Percentiles rank a stretch among this genome's conserved stretches.
phyloP scores from a whole-genome alignment of 2,888 invertebrate genomes.

The Liodrosophila aerea region DNA sequence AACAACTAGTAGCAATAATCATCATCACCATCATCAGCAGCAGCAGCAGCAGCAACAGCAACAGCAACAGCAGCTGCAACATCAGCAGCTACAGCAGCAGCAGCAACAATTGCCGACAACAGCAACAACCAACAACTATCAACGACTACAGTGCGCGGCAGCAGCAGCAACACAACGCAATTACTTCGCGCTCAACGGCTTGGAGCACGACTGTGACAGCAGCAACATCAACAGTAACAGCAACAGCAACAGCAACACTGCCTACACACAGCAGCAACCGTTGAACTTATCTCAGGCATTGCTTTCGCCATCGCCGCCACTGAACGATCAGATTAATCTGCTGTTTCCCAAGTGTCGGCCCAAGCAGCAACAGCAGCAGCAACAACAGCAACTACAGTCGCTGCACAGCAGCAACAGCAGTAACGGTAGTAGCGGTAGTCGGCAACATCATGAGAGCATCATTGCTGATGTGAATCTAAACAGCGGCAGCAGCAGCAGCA shows the following conservation, averaged over 20 bases:
- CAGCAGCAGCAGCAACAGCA: slow-evolving; percentile 61
- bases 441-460: slow-evolving; percentile 43
- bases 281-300: slow-evolving; percentile 70
- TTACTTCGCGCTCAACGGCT: slow-evolving; percentile 47
- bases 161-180: slow-evolving; percentile 41
- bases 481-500: slow-evolving; percentile 41
- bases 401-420: slow-evolving; percentile 35
- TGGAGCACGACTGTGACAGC: slow-evolving; percentile 53
- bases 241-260: slow-evolving; percentile 38
- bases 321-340: slow-evolving; percentile 90
- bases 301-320: slow-evolving; percentile 84
- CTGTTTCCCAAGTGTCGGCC: slow-evolving; percentile 94
- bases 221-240: slow-evolving; percentile 33
- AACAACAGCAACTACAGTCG: slow-evolving; percentile 33
- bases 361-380: slow-evolving; percentile 80
- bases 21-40: slow-evolving; percentile 68
- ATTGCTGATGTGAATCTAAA: slow-evolving; percentile 52
- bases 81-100: slow-evolving; percentile 33
- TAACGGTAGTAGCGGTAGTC: slow-evolving; percentile 36
- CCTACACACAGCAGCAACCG: slow-evolving; percentile 50
- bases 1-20: slow-evolving; percentile 81
- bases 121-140: slow-evolving; percentile 43
- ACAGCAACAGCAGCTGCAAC: slow-evolving; percentile 45
- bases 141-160: slow-evolving; percentile 46
- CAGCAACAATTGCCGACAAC: slow-evolving; percentile 41